These are phyloP conservation scores for Dipodomys merriami DNA, from an alignment of 2,113 vertebrate species.

Conservation along the genomic window DNA sequence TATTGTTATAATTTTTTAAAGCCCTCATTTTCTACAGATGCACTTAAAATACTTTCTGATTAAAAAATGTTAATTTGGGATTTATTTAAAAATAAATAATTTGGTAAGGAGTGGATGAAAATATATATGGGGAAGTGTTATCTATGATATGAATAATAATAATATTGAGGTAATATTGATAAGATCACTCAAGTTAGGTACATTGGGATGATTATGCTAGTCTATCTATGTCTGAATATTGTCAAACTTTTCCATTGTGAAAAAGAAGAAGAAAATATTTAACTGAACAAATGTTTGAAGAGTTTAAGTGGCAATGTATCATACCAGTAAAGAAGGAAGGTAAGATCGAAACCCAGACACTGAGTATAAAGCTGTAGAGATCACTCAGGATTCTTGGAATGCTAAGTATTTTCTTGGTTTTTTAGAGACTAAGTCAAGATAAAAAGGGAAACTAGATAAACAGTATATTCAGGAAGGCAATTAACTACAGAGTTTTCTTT, in stretches of 20 bases:
- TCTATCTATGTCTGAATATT: background rate
- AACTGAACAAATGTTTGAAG: background rate
- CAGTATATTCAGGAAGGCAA: background rate
- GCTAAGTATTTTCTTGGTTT: background rate
- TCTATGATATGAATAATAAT: no score
- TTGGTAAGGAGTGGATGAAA: background rate
- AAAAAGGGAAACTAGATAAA: background rate
- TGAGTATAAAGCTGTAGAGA: background rate
- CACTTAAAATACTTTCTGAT: background rate
- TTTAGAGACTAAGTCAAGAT: background rate
- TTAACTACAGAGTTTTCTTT: background rate
- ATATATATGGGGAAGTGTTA: background rate
- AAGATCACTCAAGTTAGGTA: background rate
- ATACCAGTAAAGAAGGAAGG: background rate
- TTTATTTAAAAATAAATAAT: background rate
- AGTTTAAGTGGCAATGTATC: background rate
- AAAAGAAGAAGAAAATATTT: background rate
- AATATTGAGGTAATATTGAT: no score
- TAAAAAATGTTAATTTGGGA: background rate
- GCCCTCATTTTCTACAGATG: background rate
- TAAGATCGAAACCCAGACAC: rapidly evolving
- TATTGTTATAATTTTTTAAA: background rate
- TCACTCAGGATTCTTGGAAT: background rate
- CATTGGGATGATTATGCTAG: background rate
- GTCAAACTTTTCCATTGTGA: background rate